Evolutionary conservation across 2,797 vertebrate genomes (phyloP).

Genomic region (Graptemys geographica): DNA sequence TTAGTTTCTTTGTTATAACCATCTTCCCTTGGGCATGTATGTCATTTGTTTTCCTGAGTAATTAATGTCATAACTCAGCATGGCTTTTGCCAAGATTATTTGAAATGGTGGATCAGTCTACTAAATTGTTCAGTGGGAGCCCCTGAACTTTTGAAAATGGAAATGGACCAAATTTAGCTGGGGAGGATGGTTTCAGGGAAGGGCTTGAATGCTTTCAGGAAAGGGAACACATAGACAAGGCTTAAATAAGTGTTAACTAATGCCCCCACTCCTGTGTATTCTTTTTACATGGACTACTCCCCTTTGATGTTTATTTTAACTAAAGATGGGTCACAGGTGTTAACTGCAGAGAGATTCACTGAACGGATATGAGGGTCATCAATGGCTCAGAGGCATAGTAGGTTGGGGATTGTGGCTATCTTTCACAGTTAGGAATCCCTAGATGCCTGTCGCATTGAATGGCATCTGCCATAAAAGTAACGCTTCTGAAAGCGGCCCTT

Average conservation of each 20-base stretch:
- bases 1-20: not conserved
- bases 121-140: not conserved
- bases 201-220: not conserved
- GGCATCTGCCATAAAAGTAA: not conserved
- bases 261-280: not conserved
- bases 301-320: conserved; percentile 6
- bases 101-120: fast-evolving
- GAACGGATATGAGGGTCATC: not conserved
- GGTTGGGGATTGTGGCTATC: not conserved
- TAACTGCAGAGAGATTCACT: conserved; percentile 23
- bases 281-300: not conserved
- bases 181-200: not conserved
- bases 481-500: not conserved
- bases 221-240: not conserved
- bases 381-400: conserved; percentile 19
- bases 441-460: not conserved
- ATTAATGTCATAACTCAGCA: not conserved
- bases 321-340: conserved; percentile 52
- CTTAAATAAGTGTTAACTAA: not conserved
- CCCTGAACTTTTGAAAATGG: not conserved
- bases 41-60: not conserved
- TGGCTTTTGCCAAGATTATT: not conserved
- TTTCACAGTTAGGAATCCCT: not conserved
- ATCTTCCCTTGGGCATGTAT: not conserved
- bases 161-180: not conserved